Evolutionary conservation across 2,797 vertebrate species (phyloP).

Genomic region (Numenius phaeopus): DNA sequence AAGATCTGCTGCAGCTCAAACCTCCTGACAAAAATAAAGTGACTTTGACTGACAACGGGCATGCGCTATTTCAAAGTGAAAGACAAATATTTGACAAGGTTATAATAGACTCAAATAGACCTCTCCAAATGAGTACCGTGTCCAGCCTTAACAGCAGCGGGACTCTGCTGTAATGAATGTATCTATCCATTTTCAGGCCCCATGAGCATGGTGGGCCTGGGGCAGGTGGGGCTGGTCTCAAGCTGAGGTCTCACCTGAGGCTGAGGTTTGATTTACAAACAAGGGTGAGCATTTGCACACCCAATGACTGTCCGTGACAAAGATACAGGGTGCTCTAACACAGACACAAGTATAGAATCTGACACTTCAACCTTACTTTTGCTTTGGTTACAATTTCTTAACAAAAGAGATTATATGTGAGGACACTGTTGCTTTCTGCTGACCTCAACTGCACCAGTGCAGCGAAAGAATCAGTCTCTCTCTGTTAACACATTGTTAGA

Average conservation of each 20-base stretch:
- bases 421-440: neutral
- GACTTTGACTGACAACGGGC: neutral
- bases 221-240: neutral
- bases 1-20: neutral
- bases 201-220: rapidly evolving
- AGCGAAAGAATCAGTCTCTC: neutral
- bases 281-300: neutral
- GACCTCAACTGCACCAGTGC: neutral
- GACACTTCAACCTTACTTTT: neutral
- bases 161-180: neutral
- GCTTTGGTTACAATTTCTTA: neutral
- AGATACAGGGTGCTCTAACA: neutral
- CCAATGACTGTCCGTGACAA: neutral
- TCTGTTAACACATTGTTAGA: neutral
- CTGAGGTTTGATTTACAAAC: neutral
- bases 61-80: neutral
- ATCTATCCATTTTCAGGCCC: neutral
- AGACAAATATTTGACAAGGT: neutral
- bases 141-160: neutral
- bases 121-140: neutral
- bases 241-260: neutral
- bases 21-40: neutral
- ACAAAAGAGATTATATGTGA: neutral
- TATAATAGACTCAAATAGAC: neutral
- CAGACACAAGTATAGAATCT: neutral